Percentiles rank a stretch among this genome's conserved stretches.
phyloP scores from a whole-genome alignment of 2,113 vertebrate species.

The Calidris pugnax region DNA sequence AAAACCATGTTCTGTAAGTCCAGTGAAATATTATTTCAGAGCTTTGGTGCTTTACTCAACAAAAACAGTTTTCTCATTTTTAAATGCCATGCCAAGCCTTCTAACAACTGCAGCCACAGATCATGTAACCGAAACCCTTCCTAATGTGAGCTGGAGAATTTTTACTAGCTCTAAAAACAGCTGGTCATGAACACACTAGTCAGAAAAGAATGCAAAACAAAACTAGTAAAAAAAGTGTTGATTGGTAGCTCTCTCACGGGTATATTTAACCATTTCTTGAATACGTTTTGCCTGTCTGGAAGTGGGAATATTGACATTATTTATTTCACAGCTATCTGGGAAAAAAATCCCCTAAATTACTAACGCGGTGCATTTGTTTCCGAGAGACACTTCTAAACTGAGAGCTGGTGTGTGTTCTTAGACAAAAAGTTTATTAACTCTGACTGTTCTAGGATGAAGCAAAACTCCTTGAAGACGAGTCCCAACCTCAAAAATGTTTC shows the following conservation, averaged over 20 bases:
- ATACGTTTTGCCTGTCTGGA: constrained; percentile 3
- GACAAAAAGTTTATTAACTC: constrained; percentile 32
- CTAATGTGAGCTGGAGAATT: constrained; percentile 64
- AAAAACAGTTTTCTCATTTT: constrained; percentile 63
- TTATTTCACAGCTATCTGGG: constrained; percentile 27
- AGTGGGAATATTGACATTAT: constrained; percentile 45
- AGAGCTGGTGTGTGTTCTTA: constrained; percentile 21
- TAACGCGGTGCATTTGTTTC: constrained; percentile 9
- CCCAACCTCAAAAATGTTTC: constrained; percentile 46
- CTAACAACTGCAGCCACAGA: constrained; percentile 63
- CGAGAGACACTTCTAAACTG: not conserved
- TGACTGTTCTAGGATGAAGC: constrained; percentile 11
- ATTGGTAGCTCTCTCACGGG: constrained; percentile 58
- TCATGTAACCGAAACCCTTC: constrained; percentile 65
- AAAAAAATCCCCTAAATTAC: not conserved
- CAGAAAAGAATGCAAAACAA: constrained; percentile 66
- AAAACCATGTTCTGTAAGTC: constrained; percentile 41
- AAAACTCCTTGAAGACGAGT: constrained; percentile 22
- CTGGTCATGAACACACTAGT: constrained; percentile 49
- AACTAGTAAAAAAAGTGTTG: constrained; percentile 57
- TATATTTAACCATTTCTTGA: constrained; percentile 60
- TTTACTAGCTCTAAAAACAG: constrained; percentile 68
- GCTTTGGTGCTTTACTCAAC: constrained; percentile 44
- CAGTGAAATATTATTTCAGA: constrained; percentile 57
- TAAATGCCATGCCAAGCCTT: constrained; percentile 51